Evolutionary conservation across 2,888 invertebrate species (phyloP), one percentile per base, ranked within the genome.

Genomic region (Papilio demoleus): DNA sequence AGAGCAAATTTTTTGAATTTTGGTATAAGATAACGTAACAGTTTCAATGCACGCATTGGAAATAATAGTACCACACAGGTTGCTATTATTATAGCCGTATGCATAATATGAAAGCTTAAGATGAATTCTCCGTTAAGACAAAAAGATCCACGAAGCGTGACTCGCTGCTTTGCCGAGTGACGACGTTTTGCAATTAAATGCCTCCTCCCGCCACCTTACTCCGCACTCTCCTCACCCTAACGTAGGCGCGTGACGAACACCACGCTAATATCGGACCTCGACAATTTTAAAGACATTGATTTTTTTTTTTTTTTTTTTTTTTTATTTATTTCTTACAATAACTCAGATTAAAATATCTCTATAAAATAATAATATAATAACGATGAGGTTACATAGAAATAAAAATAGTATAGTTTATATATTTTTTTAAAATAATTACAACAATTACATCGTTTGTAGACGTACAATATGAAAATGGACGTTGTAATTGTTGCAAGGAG

Each of bases 151-250:
- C 47, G 61, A 31, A 58, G 53, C 64, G 56, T 58, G 31, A 56
- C 45, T 64, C 47, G 36, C 58, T 64, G 59, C 58, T 58, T 47
- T 69, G 66, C 68, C 64, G 64, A 70, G 50, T 56, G 65, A 61
- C 70, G 68, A 68, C 70, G 60, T 64, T 64, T 64, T 61, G 70
- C 67, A 70, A 70, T 70, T 67, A 70, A 70, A 64, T 42, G n/a
- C 45, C 45, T 31, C 53, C 56, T 40, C 27, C 6, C 47, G 14
- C 34, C 58, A 27, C 47, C 17, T 31, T 2, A 2, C 11, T 14
- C 11, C 34, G 11, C 38, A 8, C 59, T 12, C 2, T 19, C 2
- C 40, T 19, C 38, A 3, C 8, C 56, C 61, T 4, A 6, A 17
- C 36, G 8, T 19, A 50, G 53, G 58, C 62, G 47, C 62, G 68